Conservation (phyloP, 2,888 invertebrate genomes). For the Phalera bucephala region DNA sequence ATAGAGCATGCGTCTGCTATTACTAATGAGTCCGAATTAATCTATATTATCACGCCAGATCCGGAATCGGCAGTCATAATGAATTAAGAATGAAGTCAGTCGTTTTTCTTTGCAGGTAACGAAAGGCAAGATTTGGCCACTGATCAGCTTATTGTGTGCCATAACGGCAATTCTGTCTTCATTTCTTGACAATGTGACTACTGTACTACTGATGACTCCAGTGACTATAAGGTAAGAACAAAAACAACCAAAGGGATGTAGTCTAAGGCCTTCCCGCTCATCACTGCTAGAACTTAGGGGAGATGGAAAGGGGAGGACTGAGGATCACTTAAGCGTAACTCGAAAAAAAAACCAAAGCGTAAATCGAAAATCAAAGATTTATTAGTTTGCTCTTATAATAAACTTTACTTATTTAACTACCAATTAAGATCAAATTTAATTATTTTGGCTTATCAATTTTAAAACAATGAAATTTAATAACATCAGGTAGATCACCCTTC, state of each 20-base stretch:
- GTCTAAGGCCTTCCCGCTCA: too few species aligned
- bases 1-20: too few species aligned
- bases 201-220: conserved; percentile 93
- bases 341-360: too few species aligned
- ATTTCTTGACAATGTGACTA: conserved; percentile 95
- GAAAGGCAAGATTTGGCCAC: conserved; percentile 92
- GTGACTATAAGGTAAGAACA: conserved; percentile 88
- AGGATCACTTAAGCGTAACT: too few species aligned
- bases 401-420: neutral
- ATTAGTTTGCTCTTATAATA: neutral
- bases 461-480: neutral
- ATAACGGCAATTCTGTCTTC: conserved; percentile 91
- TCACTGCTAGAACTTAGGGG: too few species aligned
- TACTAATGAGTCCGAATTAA: too few species aligned
- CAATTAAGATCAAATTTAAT: neutral
- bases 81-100: too few species aligned
- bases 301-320: too few species aligned
- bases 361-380: neutral
- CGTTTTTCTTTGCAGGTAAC: conserved; percentile 87
- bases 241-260: too few species aligned
- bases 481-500: neutral
- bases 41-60: too few species aligned
- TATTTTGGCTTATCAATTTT: too few species aligned
- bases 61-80: too few species aligned
- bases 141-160: conserved; percentile 90